Evolutionary conservation across 2,888 invertebrate genomes (phyloP).

Genomic region (Drosophila picticornis): DNA sequence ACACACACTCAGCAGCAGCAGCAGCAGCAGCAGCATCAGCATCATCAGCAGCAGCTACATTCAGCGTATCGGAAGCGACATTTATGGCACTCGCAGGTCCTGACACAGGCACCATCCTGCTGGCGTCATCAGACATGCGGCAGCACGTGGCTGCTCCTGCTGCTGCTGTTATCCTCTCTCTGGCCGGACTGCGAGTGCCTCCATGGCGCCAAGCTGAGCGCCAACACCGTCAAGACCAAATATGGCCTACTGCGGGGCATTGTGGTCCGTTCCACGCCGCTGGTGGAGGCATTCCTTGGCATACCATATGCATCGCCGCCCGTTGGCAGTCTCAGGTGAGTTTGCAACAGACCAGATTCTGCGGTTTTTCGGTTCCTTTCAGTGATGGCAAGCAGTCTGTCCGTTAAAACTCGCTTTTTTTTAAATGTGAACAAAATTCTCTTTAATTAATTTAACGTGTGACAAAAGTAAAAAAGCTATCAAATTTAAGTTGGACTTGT

Average conservation of each 20-base stretch:
- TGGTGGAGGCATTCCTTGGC: conserved; percentile 95
- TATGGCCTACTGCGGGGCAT: conserved; percentile 95
- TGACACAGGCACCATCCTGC: conserved; percentile 40
- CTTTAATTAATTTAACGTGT: not conserved
- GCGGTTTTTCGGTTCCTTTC: conserved; percentile 12
- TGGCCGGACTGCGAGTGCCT: conserved; percentile 81
- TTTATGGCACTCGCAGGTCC: conserved; percentile 51
- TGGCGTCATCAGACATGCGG: conserved; percentile 46
- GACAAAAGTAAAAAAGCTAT: not conserved
- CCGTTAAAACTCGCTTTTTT: not conserved
- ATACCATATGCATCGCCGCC: conserved; percentile 98
- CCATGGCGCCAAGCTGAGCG: conserved; percentile 85
- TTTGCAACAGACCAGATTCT: conserved; percentile 28
- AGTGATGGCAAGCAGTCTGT: not conserved
- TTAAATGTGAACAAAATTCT: not conserved
- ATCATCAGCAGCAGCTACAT: conserved; percentile 33
- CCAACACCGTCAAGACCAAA: conserved; percentile 93
- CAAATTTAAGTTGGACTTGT: not conserved
- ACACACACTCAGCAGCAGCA: conserved; percentile 45
- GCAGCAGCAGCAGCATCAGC: not conserved
- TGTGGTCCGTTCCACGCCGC: conserved; percentile 91
- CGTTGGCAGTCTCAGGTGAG: conserved; percentile 93
- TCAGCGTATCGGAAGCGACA: conserved; percentile 35
- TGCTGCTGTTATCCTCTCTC: conserved; percentile 74
- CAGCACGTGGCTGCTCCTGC: conserved; percentile 60